Base-by-base conservation (phyloP, 37 sponge, comb jelly and placozoan species). In the Beroe forskalii region DNA sequence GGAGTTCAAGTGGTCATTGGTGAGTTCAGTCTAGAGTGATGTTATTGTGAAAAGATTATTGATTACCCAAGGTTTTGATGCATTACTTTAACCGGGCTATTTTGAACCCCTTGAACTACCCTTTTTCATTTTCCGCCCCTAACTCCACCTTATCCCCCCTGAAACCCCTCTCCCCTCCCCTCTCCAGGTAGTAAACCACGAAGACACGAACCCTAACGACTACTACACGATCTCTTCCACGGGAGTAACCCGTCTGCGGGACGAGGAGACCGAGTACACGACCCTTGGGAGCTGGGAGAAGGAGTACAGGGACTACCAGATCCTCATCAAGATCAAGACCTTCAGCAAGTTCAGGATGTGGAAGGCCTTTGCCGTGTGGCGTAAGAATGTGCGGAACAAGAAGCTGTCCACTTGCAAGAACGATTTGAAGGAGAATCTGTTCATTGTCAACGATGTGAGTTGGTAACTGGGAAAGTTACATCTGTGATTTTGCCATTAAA, bases 301-400 rank as follows among this genome's bases (percentile, higher is more conserved):
- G 4, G 96, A 97, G 61, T 97, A 94, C 91, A 91, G 89, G 31
- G 92, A 97, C 90, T 97, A 93, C 75, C 91, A 93, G 32, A 41
- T 92, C 62, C 92, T 97, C 35, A 92, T 92, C 61, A 91, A 94
- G 76, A 96, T 97, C 31, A 96, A 96, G 83, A 97, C 95, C 0
- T 97, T 97, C 90, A 90, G 95, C 39, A 96, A 93, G 62, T 97
- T 97, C 91, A 41, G 94, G 0, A 62, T 96, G 30, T 96, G 96
- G 96, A 97, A 97, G 38, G 95, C 96, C 22, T 97, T 97, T 83
- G 90, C 93, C 62, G 89, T 92, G 0, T 96, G 96, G 98, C 93
- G 96, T 83, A 96, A 93, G 92, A 94, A 95, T 86, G 98, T 96
- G 33, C 64, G 95, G 61, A 91, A 91, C 69, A 97, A 93, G 92